Base-by-base conservation (phyloP, 2,113 vertebrate species). In the Sinocyclocheilus grahami region DNA sequence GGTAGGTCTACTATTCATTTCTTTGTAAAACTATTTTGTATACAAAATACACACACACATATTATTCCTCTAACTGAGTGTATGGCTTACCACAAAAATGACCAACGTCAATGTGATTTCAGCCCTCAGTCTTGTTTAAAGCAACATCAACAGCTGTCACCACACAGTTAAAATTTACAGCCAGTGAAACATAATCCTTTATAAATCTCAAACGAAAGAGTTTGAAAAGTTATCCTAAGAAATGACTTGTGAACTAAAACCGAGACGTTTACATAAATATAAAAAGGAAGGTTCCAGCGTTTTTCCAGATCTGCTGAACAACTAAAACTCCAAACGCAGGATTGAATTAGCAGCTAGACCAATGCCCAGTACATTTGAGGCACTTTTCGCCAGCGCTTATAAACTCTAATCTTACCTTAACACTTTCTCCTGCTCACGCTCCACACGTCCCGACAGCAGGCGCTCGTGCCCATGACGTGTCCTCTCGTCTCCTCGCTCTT, bases 391-490 rank as follows among this genome's bases (percentile, higher is more conserved):
- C 62, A 13, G 18, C 6, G 1, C 14, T 63, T 33, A 65, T 11
- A 4, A 51, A 60, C 42, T 83, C 82, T 39, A 24, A 60, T 16
- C 93, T 95, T 91, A 99, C 98, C 98, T 94, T 91, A 99, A 95
- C 75, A 97, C 95, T 91, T 98, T 99, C 92, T 98, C 97, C 92
- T 98, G 97, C 87, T 99, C 97, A 0, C 96, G 92, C 87, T 98
- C 97, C 91, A 98, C 90, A 71, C 97, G 95, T n/a, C 95, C 94
- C 3, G 95, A 93, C 78, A 98, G 92, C 87, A 98, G 93, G 75
- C 97, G 94, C 72, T 97, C 96, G 63, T 97, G 96, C 2, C 96
- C 95, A 89, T 97, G 97, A 79, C 95, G 95, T 60, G 91, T 85
- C 0, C 96, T 94, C 33, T 97, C 97, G 0, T 97, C 97, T 3